A percentile compares a stretch with the other conserved stretches of the same genome.
These are phyloP conservation scores for Tenthredo mesomela DNA, from an alignment of 2,888 invertebrate species.

Conservation along the genomic window DNA sequence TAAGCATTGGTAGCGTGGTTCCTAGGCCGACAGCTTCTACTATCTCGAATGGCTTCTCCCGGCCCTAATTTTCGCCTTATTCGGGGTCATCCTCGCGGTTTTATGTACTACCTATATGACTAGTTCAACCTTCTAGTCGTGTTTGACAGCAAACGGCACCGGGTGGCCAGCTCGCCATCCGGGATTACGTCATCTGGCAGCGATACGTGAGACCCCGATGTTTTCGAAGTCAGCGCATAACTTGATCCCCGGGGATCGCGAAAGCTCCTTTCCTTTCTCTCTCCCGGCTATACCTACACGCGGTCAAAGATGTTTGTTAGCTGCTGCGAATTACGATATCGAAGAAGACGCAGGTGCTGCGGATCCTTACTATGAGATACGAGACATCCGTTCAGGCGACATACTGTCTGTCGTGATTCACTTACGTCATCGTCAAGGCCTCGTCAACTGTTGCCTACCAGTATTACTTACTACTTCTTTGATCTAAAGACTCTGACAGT, in stretches of 20 bases:
- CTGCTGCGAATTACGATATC: slow-evolving; percentile 18
- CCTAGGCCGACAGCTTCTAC: not conserved
- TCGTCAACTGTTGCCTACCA: not conserved
- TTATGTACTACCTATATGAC: not conserved
- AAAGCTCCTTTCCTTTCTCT: slow-evolving; percentile 25
- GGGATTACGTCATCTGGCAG: slow-evolving; percentile 66
- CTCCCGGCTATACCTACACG: not conserved
- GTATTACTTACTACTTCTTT: not conserved
- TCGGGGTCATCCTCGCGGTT: slow-evolving; percentile 7
- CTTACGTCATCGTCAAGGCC: slow-evolving; percentile 62
- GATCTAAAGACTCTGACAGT: not conserved
- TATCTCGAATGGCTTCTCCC: slow-evolving; percentile 2
- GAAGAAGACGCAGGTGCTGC: slow-evolving; percentile 43
- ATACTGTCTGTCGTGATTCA: slow-evolving; percentile 68
- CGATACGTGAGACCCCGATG: slow-evolving; percentile 68
- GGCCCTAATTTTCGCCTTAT: not conserved
- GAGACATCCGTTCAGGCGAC: slow-evolving; percentile 62
- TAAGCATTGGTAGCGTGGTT: not conserved
- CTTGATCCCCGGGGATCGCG: slow-evolving; percentile 63
- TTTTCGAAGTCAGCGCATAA: slow-evolving; percentile 73
- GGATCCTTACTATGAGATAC: not conserved
- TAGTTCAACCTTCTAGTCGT: not conserved
- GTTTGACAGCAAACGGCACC: slow-evolving; percentile 21
- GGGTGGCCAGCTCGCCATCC: slow-evolving; percentile 37
- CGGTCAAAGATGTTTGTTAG: slow-evolving; percentile 12